Percentiles rank a stretch among this genome's conserved stretches.
These are phyloP conservation scores for Pseudanteris insignis DNA, from an alignment of 2,888 invertebrate genomes.

Conservation along the genomic window DNA sequence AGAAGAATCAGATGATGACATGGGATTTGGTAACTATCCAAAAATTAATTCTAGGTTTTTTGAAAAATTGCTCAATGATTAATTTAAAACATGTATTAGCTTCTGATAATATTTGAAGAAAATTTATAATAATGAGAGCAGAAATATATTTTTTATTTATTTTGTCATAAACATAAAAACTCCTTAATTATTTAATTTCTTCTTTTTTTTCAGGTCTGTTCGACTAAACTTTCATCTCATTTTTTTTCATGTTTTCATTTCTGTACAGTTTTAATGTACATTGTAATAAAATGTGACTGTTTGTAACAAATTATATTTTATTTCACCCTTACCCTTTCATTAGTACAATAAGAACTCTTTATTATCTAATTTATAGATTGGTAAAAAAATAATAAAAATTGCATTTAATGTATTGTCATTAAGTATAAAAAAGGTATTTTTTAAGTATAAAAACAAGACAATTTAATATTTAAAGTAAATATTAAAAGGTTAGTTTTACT, in stretches of 20 bases:
- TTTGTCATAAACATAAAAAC: not conserved
- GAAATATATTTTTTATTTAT: not conserved
- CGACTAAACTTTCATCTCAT: conserved; percentile 21
- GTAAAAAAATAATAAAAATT: no score
- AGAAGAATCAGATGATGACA: conserved; percentile 89
- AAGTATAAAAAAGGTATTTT: no score
- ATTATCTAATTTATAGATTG: no score
- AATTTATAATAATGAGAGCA: conserved; percentile 11
- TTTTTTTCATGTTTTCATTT: conserved; percentile 15
- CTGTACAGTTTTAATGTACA: conserved; percentile 44
- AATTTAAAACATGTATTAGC: conserved; percentile 36
- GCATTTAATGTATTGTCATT: no score
- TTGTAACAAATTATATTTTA: not conserved
- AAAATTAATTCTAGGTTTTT: no score
- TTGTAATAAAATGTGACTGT: conserved; percentile 22
- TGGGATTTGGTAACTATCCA: conserved; percentile 89
- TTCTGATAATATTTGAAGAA: conserved; percentile 28
- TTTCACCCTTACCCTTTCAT: no score
- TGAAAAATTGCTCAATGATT: conserved; percentile 25
- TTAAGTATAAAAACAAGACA: no score
- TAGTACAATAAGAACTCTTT: no score
- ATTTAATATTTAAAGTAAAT: no score
- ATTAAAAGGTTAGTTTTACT: no score
- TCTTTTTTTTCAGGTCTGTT: conserved; percentile 37
- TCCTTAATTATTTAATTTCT: not conserved